Evolutionary conservation across 2,113 vertebrate genomes (phyloP).

Genomic region (Coracopsis vasa): DNA sequence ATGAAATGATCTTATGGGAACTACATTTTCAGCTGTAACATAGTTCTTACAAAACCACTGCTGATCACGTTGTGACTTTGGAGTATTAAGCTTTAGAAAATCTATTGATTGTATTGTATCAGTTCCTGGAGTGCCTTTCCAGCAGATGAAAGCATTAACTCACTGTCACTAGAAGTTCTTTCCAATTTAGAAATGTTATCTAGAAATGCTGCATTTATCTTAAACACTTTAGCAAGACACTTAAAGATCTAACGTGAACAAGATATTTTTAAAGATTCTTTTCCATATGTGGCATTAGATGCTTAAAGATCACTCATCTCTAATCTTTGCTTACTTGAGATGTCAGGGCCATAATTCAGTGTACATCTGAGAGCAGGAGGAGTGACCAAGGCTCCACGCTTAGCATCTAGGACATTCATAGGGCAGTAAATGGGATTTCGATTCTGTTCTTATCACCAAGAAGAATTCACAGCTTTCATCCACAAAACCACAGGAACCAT

Average conservation of each 20-base stretch:
- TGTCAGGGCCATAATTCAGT: background rate
- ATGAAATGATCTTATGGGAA: background rate
- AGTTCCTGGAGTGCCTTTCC: background rate
- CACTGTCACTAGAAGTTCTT: background rate
- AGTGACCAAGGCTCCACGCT: background rate
- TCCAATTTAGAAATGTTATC: background rate
- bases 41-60: background rate
- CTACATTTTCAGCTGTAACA: background rate
- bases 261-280: background rate
- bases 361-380: background rate
- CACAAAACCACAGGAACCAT: background rate
- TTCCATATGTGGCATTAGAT: background rate
- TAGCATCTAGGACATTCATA: background rate
- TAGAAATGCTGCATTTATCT: background rate
- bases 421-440: background rate
- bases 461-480: background rate
- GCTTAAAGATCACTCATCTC: background rate
- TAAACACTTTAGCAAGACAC: background rate
- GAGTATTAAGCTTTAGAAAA: background rate
- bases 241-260: background rate
- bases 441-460: background rate
- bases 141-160: background rate
- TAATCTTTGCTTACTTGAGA: background rate
- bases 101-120: background rate
- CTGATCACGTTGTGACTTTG: background rate